These are phyloP conservation scores for Hyperopisus bebe DNA, from an alignment of 2,113 vertebrate species.

Conservation along the genomic window DNA sequence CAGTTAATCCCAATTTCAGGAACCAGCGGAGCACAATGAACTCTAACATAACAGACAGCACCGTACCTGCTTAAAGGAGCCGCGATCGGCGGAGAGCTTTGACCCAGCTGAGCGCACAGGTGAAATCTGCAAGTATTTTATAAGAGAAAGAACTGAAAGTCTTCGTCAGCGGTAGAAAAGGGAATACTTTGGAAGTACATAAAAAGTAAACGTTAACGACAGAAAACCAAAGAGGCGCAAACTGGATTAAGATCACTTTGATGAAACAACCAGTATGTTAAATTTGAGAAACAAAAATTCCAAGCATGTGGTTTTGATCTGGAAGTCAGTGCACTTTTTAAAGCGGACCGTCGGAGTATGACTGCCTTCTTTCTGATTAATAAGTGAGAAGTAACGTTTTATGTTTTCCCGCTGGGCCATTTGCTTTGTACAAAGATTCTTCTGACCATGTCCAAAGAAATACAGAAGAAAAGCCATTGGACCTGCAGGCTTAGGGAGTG, in stretches of 20 bases:
- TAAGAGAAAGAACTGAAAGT: not conserved
- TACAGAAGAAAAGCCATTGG: constrained; percentile 85
- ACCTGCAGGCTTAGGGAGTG: constrained; percentile 72
- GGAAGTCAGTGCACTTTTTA: constrained; percentile 28
- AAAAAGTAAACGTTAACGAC: constrained; percentile 30
- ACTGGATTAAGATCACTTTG: constrained; percentile 20
- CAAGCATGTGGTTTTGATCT: constrained; percentile 25
- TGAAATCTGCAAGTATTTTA: not conserved
- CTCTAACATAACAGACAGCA: constrained; percentile 58
- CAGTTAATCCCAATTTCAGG: constrained; percentile 50
- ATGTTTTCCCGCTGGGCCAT: constrained; percentile 31
- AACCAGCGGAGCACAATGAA: constrained; percentile 53
- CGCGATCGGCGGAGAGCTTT: constrained; percentile 30
- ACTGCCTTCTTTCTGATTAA: constrained; percentile 37
- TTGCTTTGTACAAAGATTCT: constrained; percentile 32
- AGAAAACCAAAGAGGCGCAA: constrained; percentile 25
- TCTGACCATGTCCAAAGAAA: constrained; percentile 75
- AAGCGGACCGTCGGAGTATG: constrained; percentile 44
- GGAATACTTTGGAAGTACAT: not conserved
- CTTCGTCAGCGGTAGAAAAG: not conserved
- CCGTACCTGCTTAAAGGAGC: constrained; percentile 66
- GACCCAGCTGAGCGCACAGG: constrained; percentile 12
- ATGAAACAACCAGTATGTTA: constrained; percentile 36
- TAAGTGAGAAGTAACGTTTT: constrained; percentile 39
- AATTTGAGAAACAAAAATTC: constrained; percentile 31